Conservation (phyloP, 2,113 vertebrate genomes). For the Salvelinus sp. region DNA sequence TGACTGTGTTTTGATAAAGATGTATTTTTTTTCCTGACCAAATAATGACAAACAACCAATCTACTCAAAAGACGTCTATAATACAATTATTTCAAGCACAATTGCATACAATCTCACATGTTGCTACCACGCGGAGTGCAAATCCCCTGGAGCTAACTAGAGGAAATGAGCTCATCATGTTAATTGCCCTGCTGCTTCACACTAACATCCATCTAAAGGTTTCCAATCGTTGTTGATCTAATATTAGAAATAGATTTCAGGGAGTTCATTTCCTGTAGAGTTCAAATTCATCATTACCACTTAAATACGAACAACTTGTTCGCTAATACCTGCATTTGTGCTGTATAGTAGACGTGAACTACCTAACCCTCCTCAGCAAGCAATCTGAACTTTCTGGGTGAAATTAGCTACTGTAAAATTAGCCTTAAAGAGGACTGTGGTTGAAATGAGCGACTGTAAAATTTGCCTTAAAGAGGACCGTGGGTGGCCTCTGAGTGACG, state of each 20-base stretch:
- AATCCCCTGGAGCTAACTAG: constrained; percentile 3
- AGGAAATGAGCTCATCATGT: constrained; percentile 7
- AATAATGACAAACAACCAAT: background rate
- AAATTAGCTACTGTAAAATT: constrained; percentile 25
- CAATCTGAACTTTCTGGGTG: constrained; percentile 6
- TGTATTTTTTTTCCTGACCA: background rate
- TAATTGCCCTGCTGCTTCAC: constrained; percentile 1
- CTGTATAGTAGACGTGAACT: background rate
- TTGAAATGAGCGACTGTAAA: constrained; percentile 1
- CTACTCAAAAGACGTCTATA: background rate
- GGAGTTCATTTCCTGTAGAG: background rate
- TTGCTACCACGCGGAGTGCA: background rate
- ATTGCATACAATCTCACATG: constrained; percentile 1
- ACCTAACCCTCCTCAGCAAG: background rate
- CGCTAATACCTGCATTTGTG: background rate
- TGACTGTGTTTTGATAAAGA: background rate
- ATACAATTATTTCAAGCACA: background rate
- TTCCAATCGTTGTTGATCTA: background rate
- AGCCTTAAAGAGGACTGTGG: background rate
- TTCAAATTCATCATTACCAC: background rate
- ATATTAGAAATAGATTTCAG: constrained; percentile 6
- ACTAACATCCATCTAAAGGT: constrained; percentile 1
- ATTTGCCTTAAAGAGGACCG: constrained; percentile 6
- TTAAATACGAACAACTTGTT: background rate
- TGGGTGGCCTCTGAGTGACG: too few species aligned